These are phyloP conservation scores for Vulpes vulpes DNA, from an alignment of 2,113 vertebrate species.

Conservation along the genomic window DNA sequence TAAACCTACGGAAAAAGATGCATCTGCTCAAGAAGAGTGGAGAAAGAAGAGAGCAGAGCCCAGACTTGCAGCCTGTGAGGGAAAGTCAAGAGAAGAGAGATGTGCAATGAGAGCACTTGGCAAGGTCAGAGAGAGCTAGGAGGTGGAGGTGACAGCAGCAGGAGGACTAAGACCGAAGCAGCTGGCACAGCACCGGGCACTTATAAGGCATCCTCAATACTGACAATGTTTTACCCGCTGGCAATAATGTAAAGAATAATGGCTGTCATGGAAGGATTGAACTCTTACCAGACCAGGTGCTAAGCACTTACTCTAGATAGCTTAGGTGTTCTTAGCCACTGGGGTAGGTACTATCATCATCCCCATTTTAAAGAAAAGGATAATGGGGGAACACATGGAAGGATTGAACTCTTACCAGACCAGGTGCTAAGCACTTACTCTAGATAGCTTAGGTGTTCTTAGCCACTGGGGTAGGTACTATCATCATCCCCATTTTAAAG, in stretches of 20 bases:
- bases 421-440: not conserved
- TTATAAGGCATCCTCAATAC: not conserved
- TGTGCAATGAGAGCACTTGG: too few species aligned
- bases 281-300: not conserved
- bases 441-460: fast-evolving
- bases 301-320: not conserved
- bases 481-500: not conserved
- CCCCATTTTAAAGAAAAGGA: not conserved
- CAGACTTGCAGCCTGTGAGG: too few species aligned
- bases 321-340: not conserved
- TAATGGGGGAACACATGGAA: not conserved
- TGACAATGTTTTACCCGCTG: not conserved
- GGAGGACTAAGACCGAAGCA: not conserved
- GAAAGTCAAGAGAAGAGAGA: not conserved
- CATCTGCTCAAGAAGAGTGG: not conserved
- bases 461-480: not conserved
- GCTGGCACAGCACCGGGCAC: not conserved
- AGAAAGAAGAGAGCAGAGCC: not conserved
- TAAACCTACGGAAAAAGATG: not conserved
- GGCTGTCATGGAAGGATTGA: not conserved
- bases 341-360: not conserved
- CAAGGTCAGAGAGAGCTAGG: not conserved
- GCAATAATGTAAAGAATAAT: fast-evolving
- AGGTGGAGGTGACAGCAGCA: fast-evolving
- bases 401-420: not conserved